Evolutionary conservation across 2,797 vertebrate genomes (phyloP).

Genomic region (Cyprinodon diabolis): DNA sequence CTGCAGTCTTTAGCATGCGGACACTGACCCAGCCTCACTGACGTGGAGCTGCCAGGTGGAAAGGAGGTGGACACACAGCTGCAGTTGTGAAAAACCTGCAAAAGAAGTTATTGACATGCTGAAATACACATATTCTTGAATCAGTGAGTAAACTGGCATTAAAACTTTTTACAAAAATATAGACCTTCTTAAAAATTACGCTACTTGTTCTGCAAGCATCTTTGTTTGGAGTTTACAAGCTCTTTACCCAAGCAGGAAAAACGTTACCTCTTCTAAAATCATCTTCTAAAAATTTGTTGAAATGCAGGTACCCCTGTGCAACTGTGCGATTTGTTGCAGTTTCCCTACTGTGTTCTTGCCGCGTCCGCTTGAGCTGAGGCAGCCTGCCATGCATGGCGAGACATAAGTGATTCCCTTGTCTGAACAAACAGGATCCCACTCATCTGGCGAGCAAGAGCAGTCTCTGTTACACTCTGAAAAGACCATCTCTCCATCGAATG

Average conservation of each 20-base stretch:
- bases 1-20: slow-evolving; percentile 79
- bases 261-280: no score
- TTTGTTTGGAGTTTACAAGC: no score
- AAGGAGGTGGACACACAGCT: slow-evolving; percentile 83
- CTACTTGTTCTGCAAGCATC: no score
- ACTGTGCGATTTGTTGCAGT: no score
- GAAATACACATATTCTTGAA: not conserved
- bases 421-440: slow-evolving; percentile 94
- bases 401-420: slow-evolving; percentile 86
- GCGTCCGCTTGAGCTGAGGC: slow-evolving; percentile 80
- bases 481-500: slow-evolving; percentile 64
- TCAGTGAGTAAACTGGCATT: no score
- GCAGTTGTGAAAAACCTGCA: slow-evolving; percentile 90
- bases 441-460: slow-evolving; percentile 83
- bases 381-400: slow-evolving; percentile 93
- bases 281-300: not conserved
- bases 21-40: slow-evolving; percentile 87
- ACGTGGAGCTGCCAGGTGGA: slow-evolving; percentile 79
- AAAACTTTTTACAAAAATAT: not conserved
- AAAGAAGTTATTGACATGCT: slow-evolving; percentile 22
- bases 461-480: slow-evolving; percentile 84
- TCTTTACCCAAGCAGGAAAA: no score
- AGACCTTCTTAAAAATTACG: no score
- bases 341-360: slow-evolving; percentile 84
- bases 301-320: not conserved